Evolutionary conservation across 2,888 invertebrate species (phyloP).

Genomic region (Strigamia maritima): DNA sequence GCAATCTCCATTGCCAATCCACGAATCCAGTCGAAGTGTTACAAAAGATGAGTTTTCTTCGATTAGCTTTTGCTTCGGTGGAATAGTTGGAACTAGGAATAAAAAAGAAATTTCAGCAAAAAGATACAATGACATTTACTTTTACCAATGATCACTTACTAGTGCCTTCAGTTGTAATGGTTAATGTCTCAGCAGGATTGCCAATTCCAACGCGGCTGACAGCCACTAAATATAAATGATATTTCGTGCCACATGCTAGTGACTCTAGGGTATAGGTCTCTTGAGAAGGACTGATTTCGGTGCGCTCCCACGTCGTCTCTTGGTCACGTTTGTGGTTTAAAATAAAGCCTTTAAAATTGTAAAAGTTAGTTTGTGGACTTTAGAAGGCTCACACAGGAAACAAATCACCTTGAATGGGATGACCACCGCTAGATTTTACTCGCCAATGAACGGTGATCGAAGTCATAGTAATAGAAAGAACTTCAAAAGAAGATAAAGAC

Average conservation of each 20-base stretch:
- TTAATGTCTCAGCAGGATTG: conserved; percentile 37
- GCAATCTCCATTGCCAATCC: conserved; percentile 42
- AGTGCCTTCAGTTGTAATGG: conserved; percentile 35
- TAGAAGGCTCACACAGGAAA: not conserved
- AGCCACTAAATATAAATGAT: conserved; percentile 37
- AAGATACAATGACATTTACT: not conserved
- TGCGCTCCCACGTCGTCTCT: conserved; percentile 33
- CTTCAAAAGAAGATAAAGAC: conserved; percentile 36
- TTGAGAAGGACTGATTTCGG: conserved; percentile 39
- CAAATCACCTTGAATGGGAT: conserved; percentile 37
- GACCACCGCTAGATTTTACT: conserved; percentile 37
- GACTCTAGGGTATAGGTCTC: conserved; percentile 36
- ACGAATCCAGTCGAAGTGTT: conserved; percentile 41
- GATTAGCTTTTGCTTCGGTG: conserved; percentile 40
- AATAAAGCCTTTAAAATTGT: conserved; percentile 36
- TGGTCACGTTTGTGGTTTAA: conserved; percentile 36
- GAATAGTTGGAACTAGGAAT: conserved; percentile 40
- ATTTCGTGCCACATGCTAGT: conserved; percentile 36
- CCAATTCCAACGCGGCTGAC: conserved; percentile 38
- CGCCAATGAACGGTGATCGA: conserved; percentile 39
- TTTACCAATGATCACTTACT: not conserved
- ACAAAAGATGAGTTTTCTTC: conserved; percentile 41
- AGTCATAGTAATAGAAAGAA: conserved; percentile 35
- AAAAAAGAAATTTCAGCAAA: not conserved
- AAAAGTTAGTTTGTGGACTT: not conserved